Evolutionary conservation across 2,113 vertebrate species (phyloP).

Genomic region (Apteryx mantelli): DNA sequence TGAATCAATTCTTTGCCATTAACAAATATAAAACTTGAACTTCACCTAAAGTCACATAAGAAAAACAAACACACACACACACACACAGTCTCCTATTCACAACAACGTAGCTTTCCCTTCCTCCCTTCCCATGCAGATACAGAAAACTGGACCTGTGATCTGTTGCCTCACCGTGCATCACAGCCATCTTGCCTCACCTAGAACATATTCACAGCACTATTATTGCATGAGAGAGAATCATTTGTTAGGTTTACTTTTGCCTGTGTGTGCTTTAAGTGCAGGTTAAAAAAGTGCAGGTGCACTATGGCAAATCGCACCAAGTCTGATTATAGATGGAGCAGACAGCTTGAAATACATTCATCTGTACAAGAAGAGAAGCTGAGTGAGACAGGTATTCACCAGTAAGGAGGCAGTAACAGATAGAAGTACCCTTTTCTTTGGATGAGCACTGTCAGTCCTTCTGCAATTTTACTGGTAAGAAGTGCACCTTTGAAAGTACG

Average conservation of each 20-base stretch:
- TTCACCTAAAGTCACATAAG: background rate
- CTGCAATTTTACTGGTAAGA: background rate
- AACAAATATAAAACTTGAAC: background rate
- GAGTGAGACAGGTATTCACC: background rate
- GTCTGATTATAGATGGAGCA: background rate
- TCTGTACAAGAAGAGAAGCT: background rate
- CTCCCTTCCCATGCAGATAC: background rate
- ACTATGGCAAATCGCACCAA: background rate
- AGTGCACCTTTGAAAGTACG: background rate
- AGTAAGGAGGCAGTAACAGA: background rate
- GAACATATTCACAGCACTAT: background rate
- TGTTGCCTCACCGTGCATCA: background rate
- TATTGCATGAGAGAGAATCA: background rate
- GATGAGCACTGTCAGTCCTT: accelerated
- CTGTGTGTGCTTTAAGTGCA: background rate
- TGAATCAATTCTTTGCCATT: background rate
- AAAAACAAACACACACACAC: too few relatives aligned
- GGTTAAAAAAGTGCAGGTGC: background rate
- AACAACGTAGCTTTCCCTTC: background rate
- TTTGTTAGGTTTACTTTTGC: background rate
- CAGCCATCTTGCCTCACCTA: background rate
- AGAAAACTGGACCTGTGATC: background rate
- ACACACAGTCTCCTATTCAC: background rate
- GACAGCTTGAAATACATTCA: background rate
- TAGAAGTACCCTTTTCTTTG: background rate